These are phyloP conservation scores for Alloscopus bannaensis DNA, from an alignment of 2,888 invertebrate genomes.

Conservation along the genomic window DNA sequence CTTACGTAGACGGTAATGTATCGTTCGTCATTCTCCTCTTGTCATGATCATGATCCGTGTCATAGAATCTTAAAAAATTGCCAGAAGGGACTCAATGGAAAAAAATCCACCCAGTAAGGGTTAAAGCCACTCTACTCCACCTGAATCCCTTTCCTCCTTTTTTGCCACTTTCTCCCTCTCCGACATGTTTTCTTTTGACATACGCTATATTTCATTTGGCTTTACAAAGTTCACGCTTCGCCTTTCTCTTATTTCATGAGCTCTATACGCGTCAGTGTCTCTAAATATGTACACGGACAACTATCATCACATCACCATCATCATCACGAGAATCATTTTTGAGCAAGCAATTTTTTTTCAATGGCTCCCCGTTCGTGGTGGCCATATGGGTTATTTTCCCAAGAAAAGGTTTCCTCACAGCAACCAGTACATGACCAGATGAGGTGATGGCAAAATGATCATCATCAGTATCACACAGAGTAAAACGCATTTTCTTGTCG, in stretches of 20 bases:
- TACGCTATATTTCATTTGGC: slow-evolving; percentile 14
- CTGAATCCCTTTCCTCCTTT: neutral
- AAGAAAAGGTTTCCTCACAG: slow-evolving; percentile 30
- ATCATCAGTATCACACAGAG: slow-evolving; percentile 4
- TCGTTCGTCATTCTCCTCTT: slow-evolving; percentile 34
- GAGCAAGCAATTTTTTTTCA: neutral
- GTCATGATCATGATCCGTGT: slow-evolving; percentile 44
- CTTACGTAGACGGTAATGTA: too few species aligned
- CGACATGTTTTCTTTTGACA: slow-evolving; percentile 8
- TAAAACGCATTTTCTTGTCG: neutral
- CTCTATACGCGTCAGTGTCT: too few species aligned
- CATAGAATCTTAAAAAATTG: slow-evolving; percentile 37
- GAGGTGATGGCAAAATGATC: slow-evolving; percentile 42
- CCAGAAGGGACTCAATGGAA: slow-evolving; percentile 5
- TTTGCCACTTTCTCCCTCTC: neutral
- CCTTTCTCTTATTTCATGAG: neutral
- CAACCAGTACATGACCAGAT: slow-evolving; percentile 34
- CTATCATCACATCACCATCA: neutral
- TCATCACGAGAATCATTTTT: neutral
- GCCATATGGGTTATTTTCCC: slow-evolving; percentile 50
- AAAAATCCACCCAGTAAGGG: neutral
- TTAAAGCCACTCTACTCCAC: neutral
- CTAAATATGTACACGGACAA: too few species aligned
- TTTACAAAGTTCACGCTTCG: slow-evolving; percentile 5
- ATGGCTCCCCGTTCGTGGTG: neutral